These are phyloP conservation scores for Zaprionus ornatus DNA, from an alignment of 1,140 invertebrate species.

Conservation along the genomic window DNA sequence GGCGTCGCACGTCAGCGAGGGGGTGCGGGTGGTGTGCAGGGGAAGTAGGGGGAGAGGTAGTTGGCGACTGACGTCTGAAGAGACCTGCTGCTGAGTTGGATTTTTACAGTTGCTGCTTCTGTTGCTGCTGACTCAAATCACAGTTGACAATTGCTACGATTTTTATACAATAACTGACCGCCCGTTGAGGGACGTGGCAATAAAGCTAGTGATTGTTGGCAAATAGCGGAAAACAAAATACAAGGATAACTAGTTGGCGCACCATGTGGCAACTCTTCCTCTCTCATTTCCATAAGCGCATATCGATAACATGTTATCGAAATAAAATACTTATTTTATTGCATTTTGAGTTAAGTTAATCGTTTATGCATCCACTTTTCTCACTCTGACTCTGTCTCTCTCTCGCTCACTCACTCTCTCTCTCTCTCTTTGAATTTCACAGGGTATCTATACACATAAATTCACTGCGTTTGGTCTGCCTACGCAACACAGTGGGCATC, in stretches of 20 bases:
- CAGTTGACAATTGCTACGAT: constrained; percentile 58
- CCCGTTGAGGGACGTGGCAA: constrained; percentile 50
- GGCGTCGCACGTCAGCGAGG: constrained; percentile 9
- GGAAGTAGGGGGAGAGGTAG: neutral
- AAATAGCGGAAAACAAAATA: neutral
- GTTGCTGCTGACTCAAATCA: constrained; percentile 61
- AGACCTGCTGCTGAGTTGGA: constrained; percentile 52
- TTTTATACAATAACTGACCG: constrained; percentile 8
- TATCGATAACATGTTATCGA: neutral
- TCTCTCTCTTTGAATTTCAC: neutral
- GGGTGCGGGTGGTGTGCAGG: neutral
- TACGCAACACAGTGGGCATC: constrained; percentile 48
- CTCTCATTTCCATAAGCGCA: too few relatives aligned
- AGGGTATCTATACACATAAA: constrained; percentile 31
- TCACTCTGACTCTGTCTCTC: neutral
- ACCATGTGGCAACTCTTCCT: neutral
- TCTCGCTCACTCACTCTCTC: neutral
- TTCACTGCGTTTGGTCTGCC: constrained; percentile 43
- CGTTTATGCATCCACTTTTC: neutral
- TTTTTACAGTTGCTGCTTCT: constrained; percentile 44
- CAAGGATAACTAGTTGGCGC: neutral
- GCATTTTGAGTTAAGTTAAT: neutral
- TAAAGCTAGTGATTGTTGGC: constrained; percentile 34
- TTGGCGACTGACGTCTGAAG: constrained; percentile 18
- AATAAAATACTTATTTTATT: neutral